These are phyloP conservation scores for Ammodytes marinus DNA, from an alignment of 2,113 vertebrate species.

Conservation along the genomic window DNA sequence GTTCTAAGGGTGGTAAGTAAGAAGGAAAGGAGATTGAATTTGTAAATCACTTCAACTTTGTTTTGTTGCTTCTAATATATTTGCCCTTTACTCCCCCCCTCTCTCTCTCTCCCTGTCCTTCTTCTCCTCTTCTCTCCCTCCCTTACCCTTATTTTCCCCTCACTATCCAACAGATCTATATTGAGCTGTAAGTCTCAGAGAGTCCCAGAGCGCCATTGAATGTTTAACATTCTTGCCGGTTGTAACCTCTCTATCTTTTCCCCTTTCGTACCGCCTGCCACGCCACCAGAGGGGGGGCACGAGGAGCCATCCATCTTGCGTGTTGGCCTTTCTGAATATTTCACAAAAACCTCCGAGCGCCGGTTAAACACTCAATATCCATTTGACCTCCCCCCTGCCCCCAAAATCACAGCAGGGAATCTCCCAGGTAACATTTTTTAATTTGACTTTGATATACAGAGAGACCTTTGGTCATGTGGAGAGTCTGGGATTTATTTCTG, in stretches of 20 bases:
- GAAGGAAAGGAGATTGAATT: conserved; percentile 64
- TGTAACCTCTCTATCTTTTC: conserved; percentile 81
- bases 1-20: conserved; percentile 10
- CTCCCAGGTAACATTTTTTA: conserved; percentile 61
- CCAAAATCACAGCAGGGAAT: conserved; percentile 57
- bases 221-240: conserved; percentile 82
- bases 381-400: conserved; percentile 53
- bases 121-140: conserved; percentile 4
- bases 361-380: conserved; percentile 57
- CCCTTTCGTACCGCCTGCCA: conserved; percentile 58
- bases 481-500: conserved; percentile 34
- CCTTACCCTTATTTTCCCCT: conserved; percentile 56
- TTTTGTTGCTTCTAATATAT: conserved; percentile 63
- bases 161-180: conserved; percentile 68
- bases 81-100: conserved; percentile 18
- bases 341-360: conserved; percentile 66
- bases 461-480: conserved; percentile 40
- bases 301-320: conserved; percentile 71
- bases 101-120: conserved; percentile 9
- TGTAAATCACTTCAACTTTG: conserved; percentile 67
- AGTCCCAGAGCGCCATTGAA: conserved; percentile 62
- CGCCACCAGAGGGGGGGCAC: conserved; percentile 65
- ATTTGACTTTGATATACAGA: conserved; percentile 61
- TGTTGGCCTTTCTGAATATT: conserved; percentile 75
- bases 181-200: conserved; percentile 73